These are phyloP conservation scores for Triplophysa siluroides DNA, from an alignment of 2,113 vertebrate genomes.

Conservation along the genomic window DNA sequence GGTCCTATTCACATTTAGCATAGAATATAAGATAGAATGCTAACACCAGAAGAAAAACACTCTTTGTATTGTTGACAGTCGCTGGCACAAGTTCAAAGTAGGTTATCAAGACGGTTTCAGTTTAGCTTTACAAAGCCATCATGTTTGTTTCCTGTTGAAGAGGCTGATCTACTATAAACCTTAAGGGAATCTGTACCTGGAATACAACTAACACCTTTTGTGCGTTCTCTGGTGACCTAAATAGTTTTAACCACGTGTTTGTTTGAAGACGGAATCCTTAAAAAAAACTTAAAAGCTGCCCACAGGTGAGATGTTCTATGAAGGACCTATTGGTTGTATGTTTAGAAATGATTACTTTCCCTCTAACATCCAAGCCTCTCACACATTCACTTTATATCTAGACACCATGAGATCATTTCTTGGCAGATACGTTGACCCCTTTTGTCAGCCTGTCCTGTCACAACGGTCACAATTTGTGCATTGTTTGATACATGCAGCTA, in stretches of 20 bases:
- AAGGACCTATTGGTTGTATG: not conserved
- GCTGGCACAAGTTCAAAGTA: not conserved
- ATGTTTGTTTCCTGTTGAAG: conserved; percentile 8
- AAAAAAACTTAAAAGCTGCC: not conserved
- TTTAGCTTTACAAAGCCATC: conserved; percentile 8
- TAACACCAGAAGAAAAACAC: too few relatives aligned
- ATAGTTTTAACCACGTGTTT: conserved; percentile 16
- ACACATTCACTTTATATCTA: not conserved
- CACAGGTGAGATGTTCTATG: conserved; percentile 8
- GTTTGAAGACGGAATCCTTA: not conserved
- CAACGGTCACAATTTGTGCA: conserved; percentile 2
- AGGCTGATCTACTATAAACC: not conserved
- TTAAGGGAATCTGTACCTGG: not conserved
- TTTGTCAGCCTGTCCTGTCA: conserved; percentile 48
- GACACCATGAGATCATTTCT: conserved; percentile 40
- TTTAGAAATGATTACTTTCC: not conserved
- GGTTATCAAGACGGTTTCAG: conserved; percentile 17
- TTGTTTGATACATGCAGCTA: conserved; percentile 13
- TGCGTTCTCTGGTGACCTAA: conserved; percentile 19
- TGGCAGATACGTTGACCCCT: conserved; percentile 22
- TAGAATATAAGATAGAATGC: too few relatives aligned
- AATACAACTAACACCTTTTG: conserved; percentile 24
- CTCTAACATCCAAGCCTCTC: too few relatives aligned
- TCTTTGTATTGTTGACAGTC: not conserved
- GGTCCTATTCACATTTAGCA: too few relatives aligned